A percentile compares a stretch with the other conserved stretches of the same genome.
Conservation (phyloP, 2,888 invertebrate species). For the Eretmocerus hayati region DNA sequence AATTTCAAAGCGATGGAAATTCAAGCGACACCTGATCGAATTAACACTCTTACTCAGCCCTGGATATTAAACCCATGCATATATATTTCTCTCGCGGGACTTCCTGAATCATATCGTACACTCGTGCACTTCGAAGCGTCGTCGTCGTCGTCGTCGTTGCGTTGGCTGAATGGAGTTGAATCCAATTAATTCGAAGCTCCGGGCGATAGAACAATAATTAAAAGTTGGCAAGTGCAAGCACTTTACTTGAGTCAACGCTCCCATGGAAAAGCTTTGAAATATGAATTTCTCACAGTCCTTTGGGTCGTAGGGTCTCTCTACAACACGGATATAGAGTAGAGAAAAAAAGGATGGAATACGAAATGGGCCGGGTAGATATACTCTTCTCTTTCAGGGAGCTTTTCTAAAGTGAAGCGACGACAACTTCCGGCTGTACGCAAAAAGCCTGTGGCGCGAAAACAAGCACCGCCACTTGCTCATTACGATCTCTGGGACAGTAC, state of each 20-base stretch:
- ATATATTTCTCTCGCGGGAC: not conserved
- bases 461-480: not conserved
- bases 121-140: too few relatives aligned
- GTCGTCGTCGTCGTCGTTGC: too few relatives aligned
- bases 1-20: too few relatives aligned
- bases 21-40: too few relatives aligned
- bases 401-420: not conserved
- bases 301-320: too few relatives aligned
- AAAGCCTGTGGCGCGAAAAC: not conserved
- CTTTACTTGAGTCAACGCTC: not conserved
- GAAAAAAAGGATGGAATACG: not conserved
- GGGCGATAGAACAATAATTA: constrained; percentile 13
- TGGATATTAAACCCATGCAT: too few relatives aligned
- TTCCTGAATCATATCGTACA: too few relatives aligned
- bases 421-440: not conserved
- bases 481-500: not conserved
- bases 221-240: constrained; percentile 7
- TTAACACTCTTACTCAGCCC: too few relatives aligned
- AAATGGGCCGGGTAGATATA: too few relatives aligned
- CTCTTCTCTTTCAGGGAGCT: too few relatives aligned
- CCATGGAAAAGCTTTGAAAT: not conserved
- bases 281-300: not conserved
- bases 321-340: not conserved
- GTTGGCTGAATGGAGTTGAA: constrained; percentile 12
- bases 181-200: constrained; percentile 16